A percentile compares a stretch with the other conserved stretches of the same genome.
phyloP scores from a whole-genome alignment of 2,888 invertebrate genomes.

The Meta bourneti region DNA sequence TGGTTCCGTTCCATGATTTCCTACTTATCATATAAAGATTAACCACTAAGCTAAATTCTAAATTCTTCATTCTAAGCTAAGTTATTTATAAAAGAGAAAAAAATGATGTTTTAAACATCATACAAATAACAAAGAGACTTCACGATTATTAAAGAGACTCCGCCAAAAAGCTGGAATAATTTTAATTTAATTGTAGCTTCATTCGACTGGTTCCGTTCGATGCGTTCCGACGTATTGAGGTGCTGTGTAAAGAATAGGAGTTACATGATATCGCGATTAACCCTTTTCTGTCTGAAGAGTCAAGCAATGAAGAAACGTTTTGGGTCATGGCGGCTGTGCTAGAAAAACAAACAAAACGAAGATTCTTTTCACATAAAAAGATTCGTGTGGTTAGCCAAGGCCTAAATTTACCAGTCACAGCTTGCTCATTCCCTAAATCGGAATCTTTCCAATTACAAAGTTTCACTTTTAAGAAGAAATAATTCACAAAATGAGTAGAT shows the following conservation, averaged over 20 bases:
- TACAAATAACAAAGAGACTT: too few species aligned
- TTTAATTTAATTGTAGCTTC: too few species aligned
- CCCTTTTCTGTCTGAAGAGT: conserved; percentile 29
- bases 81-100: too few species aligned
- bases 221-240: background rate
- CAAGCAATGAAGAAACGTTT: conserved; percentile 24
- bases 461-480: background rate
- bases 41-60: too few species aligned
- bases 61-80: too few species aligned
- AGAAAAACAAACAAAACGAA: background rate
- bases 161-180: too few species aligned
- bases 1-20: too few species aligned
- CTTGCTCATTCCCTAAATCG: background rate
- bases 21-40: too few species aligned
- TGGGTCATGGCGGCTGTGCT: conserved; percentile 18
- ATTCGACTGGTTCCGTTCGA: background rate
- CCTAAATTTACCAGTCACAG: background rate
- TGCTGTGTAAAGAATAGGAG: background rate
- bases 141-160: too few species aligned
- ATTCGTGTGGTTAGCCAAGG: conserved; percentile 5
- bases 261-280: conserved; percentile 8
- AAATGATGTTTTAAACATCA: too few species aligned
- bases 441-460: background rate
- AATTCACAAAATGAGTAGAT: background rate
- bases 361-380: background rate